Conservation (phyloP, 2,113 vertebrate species). For the Peromyscus maniculatus region DNA sequence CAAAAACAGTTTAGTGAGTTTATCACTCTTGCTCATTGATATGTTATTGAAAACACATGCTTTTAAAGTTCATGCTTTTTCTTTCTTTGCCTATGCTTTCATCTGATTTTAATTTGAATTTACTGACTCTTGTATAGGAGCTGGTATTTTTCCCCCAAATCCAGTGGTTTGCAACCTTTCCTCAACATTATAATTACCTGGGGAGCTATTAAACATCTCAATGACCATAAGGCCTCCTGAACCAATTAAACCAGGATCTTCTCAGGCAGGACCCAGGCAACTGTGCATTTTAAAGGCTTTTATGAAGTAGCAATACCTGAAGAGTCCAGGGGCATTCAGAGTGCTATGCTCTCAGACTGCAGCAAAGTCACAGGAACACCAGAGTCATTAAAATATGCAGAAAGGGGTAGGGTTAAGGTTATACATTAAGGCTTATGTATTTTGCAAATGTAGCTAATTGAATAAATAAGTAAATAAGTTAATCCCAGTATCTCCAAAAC, state of each 20-base stretch:
- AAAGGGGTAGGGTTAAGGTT: conserved; percentile 28
- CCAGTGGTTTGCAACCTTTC: conserved; percentile 55
- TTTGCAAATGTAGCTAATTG: conserved; percentile 52
- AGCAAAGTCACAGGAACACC: background rate
- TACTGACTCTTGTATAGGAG: background rate
- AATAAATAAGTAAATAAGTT: conserved; percentile 60
- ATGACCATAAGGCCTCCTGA: background rate
- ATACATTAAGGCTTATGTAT: conserved; percentile 28
- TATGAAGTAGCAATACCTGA: background rate
- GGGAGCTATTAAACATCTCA: conserved; percentile 40
- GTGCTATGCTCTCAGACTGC: background rate
- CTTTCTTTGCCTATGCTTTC: conserved; percentile 10
- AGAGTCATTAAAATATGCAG: background rate
- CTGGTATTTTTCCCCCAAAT: conserved; percentile 2
- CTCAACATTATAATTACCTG: conserved; percentile 15
- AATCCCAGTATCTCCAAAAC: conserved; percentile 71
- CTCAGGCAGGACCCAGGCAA: background rate
- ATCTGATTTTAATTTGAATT: conserved; percentile 32
- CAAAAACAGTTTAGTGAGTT: background rate
- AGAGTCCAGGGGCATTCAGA: background rate
- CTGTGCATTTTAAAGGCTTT: conserved; percentile 34
- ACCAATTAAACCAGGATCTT: conserved; percentile 57
- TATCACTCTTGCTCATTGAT: conserved; percentile 8
- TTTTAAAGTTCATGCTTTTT: background rate
- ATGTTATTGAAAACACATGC: background rate